Evolutionary conservation across 2,888 invertebrate species (phyloP).

Genomic region (Plemyria rubiginata): DNA sequence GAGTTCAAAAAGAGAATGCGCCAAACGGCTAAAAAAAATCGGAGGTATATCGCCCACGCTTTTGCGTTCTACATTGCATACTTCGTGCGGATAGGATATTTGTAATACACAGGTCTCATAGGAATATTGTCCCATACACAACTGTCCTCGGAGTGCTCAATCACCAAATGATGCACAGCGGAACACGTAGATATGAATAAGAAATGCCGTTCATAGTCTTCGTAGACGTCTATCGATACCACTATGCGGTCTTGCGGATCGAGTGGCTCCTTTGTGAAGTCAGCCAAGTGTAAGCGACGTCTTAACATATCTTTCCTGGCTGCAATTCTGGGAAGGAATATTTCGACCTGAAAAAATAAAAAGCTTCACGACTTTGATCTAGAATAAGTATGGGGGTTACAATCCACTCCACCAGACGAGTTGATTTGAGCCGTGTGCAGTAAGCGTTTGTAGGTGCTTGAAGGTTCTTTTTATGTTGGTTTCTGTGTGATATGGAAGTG

Average conservation of each 20-base stretch:
- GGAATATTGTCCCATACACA: constrained; percentile 18
- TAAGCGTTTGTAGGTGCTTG: no score
- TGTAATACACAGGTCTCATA: not conserved
- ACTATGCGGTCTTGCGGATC: constrained; percentile 27
- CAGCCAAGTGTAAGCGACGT: constrained; percentile 22
- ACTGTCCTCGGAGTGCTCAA: constrained; percentile 29
- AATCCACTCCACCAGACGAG: no score
- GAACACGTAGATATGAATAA: constrained; percentile 36
- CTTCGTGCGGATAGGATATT: constrained; percentile 7
- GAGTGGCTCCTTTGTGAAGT: constrained; percentile 16
- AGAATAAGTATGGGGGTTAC: no score
- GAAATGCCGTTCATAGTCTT: constrained; percentile 36
- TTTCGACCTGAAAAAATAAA: constrained; percentile 45
- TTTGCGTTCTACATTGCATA: not conserved
- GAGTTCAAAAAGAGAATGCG: not conserved
- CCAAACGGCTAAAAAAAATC: not conserved
- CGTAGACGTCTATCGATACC: constrained; percentile 40
- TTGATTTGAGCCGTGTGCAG: no score
- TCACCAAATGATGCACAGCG: constrained; percentile 36
- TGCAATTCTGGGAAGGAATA: constrained; percentile 31
- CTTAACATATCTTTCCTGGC: constrained; percentile 13
- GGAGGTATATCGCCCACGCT: not conserved
- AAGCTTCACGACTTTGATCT: no score
- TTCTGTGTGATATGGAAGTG: no score
- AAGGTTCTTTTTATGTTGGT: no score